Evolutionary conservation across 2,113 vertebrate species (phyloP).

Genomic region (Setophaga coronata): DNA sequence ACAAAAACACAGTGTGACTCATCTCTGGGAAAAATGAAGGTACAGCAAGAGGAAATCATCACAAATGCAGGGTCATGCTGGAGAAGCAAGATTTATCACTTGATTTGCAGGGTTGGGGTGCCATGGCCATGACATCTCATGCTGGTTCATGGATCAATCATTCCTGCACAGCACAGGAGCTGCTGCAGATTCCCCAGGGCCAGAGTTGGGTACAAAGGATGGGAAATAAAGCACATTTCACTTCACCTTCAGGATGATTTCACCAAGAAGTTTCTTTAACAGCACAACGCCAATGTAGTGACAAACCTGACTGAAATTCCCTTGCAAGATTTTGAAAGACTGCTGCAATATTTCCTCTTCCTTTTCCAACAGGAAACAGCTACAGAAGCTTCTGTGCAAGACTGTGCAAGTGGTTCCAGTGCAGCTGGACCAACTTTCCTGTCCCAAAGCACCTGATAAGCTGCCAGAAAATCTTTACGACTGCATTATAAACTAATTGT

Average conservation of each 20-base stretch:
- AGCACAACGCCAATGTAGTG: neutral
- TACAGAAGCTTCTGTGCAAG: neutral
- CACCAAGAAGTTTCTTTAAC: neutral
- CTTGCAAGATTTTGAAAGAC: neutral
- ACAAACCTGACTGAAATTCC: neutral
- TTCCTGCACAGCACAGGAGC: neutral
- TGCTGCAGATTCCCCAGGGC: neutral
- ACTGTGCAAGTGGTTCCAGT: neutral
- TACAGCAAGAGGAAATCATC: neutral
- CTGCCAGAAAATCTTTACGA: neutral
- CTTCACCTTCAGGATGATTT: neutral
- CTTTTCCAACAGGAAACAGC: neutral
- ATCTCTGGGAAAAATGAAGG: neutral
- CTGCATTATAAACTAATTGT: neutral
- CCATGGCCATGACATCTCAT: neutral
- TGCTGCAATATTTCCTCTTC: neutral
- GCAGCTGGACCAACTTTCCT: neutral
- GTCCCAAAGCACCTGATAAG: neutral
- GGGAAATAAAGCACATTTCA: neutral
- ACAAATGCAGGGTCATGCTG: neutral
- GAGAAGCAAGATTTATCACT: neutral
- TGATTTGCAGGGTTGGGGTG: neutral
- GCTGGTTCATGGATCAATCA: neutral
- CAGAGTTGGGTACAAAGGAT: accelerated
- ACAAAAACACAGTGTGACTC: neutral